phyloP scores from a whole-genome alignment of 2,888 invertebrate genomes.

The Crioceris asparagi region DNA sequence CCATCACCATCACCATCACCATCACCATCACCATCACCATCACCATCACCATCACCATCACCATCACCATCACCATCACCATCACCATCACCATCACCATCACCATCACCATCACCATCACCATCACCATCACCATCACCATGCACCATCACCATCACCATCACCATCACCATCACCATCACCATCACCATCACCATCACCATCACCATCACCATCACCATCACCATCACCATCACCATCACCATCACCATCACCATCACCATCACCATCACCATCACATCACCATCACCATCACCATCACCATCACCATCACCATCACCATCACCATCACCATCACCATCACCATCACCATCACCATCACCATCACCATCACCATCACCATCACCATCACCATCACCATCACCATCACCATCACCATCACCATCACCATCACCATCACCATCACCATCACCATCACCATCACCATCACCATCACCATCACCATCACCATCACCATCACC shows the following conservation, averaged over 20 bases:
- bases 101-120: conserved; percentile 1
- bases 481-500: conserved; percentile 7
- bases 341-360: conserved; percentile 7
- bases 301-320: conserved; percentile 7
- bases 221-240: conserved; percentile 6
- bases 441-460: conserved; percentile 8
- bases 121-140: conserved; percentile 1
- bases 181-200: conserved; percentile 7
- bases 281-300: no score
- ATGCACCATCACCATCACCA: conserved; percentile 1
- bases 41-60: conserved; percentile 2
- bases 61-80: conserved; percentile 1
- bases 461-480: conserved; percentile 7
- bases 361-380: conserved; percentile 6
- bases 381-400: conserved; percentile 7
- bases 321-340: conserved; percentile 8
- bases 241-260: conserved; percentile 8
- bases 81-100: conserved; percentile 1
- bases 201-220: conserved; percentile 7
- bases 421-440: conserved; percentile 7
- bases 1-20: conserved; percentile 1
- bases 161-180: conserved; percentile 2
- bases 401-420: conserved; percentile 7
- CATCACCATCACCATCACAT: no score
- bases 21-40: conserved; percentile 2